Percentiles rank a stretch among this genome's conserved stretches.
Evolutionary conservation across 2,888 invertebrate species (phyloP).

Genomic region (Halictus quadricinctus): DNA sequence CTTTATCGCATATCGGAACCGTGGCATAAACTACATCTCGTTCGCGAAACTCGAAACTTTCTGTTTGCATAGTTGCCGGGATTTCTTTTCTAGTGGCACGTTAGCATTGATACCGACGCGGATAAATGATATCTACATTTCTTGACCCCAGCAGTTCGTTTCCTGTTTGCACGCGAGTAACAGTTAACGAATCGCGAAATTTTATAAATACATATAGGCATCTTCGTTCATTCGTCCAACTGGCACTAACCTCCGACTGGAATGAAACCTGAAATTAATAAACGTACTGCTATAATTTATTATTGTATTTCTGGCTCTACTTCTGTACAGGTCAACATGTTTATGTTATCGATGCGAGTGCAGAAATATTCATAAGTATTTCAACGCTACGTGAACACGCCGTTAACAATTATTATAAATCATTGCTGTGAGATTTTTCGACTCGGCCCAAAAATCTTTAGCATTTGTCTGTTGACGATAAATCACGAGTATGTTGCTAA

Average conservation of each 20-base stretch:
- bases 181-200: slow-evolving; percentile 12
- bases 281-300: slow-evolving; percentile 27
- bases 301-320: not conserved
- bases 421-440: not conserved
- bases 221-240: slow-evolving; percentile 10
- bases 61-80: slow-evolving; percentile 30
- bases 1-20: slow-evolving; percentile 45
- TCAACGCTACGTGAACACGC: not conserved
- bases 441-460: not conserved
- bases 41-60: slow-evolving; percentile 39
- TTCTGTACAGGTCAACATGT: not conserved
- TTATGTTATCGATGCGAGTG: not conserved
- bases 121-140: slow-evolving; percentile 47
- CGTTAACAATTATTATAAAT: slow-evolving; percentile 31
- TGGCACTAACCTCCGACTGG: slow-evolving; percentile 18
- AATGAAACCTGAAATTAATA: slow-evolving; percentile 19
- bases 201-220: slow-evolving; percentile 16
- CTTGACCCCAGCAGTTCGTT: slow-evolving; percentile 6
- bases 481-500: slow-evolving; percentile 7
- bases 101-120: slow-evolving; percentile 32
- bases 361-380: not conserved
- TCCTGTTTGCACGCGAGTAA: slow-evolving; percentile 28
- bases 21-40: slow-evolving; percentile 43
- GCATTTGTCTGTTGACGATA: not conserved
- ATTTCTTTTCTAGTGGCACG: slow-evolving; percentile 22